phyloP scores from a whole-genome alignment of 2,888 invertebrate species.

The Amphipoea oculea region DNA sequence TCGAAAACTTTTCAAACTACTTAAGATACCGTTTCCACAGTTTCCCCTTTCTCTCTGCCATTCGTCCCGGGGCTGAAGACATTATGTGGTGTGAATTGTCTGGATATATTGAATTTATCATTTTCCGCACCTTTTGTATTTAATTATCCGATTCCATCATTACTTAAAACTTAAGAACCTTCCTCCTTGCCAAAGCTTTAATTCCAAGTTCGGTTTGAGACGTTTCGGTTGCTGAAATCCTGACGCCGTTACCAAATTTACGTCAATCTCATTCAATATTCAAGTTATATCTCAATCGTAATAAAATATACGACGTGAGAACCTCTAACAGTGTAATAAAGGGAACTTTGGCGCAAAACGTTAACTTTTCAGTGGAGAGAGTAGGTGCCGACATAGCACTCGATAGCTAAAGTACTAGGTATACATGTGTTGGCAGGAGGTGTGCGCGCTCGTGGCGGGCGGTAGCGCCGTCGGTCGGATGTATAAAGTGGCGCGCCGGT shows the following conservation, averaged over 20 bases:
- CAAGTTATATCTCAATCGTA: slow-evolving; percentile 56
- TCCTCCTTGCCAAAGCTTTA: not conserved
- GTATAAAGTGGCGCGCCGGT: slow-evolving; percentile 91
- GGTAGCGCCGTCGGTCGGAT: slow-evolving; percentile 85
- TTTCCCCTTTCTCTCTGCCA: slow-evolving; percentile 35
- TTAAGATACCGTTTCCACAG: slow-evolving; percentile 46
- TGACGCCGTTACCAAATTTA: slow-evolving; percentile 22
- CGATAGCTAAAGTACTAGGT: slow-evolving; percentile 66
- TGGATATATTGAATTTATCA: slow-evolving; percentile 5
- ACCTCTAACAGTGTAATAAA: slow-evolving; percentile 56
- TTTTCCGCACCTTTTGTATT: not conserved
- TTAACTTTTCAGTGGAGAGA: slow-evolving; percentile 66
- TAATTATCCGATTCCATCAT: not conserved
- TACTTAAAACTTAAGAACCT: not conserved
- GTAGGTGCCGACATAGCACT: slow-evolving; percentile 68
- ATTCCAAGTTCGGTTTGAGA: not conserved
- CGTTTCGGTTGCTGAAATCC: slow-evolving; percentile 8
- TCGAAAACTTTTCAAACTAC: slow-evolving; percentile 55
- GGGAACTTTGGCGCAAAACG: slow-evolving; percentile 59
- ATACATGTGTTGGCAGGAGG: slow-evolving; percentile 73
- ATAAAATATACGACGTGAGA: slow-evolving; percentile 67
- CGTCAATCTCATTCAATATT: slow-evolving; percentile 58
- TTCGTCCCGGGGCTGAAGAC: slow-evolving; percentile 29
- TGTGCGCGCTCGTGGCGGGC: slow-evolving; percentile 79
- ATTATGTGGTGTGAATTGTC: slow-evolving; percentile 19